A percentile compares a stretch with the other conserved stretches of the same genome.
Evolutionary conservation across 2,797 vertebrate genomes (phyloP).

Genomic region (Nyctalus aviator): DNA sequence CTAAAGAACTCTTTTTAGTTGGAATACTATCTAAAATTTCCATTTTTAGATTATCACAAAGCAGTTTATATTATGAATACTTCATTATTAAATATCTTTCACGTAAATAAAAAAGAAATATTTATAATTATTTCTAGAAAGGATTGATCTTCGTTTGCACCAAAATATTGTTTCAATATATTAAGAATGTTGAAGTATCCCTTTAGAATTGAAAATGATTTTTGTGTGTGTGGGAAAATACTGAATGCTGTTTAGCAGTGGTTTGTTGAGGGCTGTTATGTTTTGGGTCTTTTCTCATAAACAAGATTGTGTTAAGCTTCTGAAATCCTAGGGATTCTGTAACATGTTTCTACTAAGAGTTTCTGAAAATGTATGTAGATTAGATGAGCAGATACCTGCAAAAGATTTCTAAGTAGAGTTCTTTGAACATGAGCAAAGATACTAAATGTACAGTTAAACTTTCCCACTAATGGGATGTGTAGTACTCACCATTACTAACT

Average conservation of each 20-base stretch:
- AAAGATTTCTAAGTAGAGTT: background rate
- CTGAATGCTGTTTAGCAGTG: background rate
- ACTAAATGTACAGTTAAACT: background rate
- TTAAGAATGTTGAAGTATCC: background rate
- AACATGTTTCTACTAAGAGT: background rate
- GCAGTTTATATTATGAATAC: background rate
- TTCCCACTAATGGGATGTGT: background rate
- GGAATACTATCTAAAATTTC: background rate
- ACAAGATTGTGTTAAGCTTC: background rate
- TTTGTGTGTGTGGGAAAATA: background rate
- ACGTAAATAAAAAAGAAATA: background rate
- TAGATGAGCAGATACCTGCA: background rate
- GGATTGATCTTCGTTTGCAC: background rate
- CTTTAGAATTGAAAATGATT: constrained; percentile 21
- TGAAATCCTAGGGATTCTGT: background rate
- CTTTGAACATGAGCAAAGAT: constrained; percentile 43
- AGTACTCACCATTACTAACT: background rate
- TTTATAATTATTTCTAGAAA: constrained; percentile 36
- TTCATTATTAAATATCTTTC: constrained; percentile 54
- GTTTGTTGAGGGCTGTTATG: background rate
- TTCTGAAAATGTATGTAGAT: background rate
- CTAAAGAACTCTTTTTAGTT: background rate
- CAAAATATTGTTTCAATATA: background rate
- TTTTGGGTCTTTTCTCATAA: background rate
- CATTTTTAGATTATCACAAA: constrained; percentile 11